phyloP scores from a whole-genome alignment of 2,888 invertebrate species.

The Pedicia rivosa region DNA sequence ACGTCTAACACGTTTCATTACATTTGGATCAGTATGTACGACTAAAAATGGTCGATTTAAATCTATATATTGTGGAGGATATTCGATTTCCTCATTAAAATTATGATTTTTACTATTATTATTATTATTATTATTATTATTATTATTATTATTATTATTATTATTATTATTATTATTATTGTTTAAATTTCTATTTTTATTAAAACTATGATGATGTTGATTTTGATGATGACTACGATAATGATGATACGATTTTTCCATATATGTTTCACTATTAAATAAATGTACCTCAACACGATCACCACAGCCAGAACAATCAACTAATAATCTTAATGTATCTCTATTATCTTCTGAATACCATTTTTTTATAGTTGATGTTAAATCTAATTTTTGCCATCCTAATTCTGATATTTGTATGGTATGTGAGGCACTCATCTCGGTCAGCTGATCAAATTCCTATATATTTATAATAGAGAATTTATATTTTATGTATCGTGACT shows the following conservation, averaged over 20 bases:
- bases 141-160: constrained; percentile 2
- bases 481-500: no score
- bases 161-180: constrained; percentile 4
- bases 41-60: constrained; percentile 70
- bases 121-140: constrained; percentile 1
- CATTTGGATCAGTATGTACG: constrained; percentile 56
- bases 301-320: constrained; percentile 73
- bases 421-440: constrained; percentile 38
- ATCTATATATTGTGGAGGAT: constrained; percentile 28
- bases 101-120: constrained; percentile 1
- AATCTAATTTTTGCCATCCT: constrained; percentile 79
- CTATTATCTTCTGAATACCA: constrained; percentile 42
- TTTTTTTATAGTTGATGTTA: constrained; percentile 57
- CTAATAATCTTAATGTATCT: constrained; percentile 55
- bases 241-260: constrained; percentile 10
- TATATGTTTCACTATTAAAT: constrained; percentile 17
- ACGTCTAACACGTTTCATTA: constrained; percentile 52
- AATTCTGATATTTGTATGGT: constrained; percentile 44
- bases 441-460: constrained; percentile 41
- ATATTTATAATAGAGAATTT: no score
- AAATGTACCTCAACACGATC: constrained; percentile 53
- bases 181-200: background rate
- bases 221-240: constrained; percentile 5
- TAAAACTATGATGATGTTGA: constrained; percentile 5
- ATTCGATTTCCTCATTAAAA: background rate